These are phyloP conservation scores for Eretmocerus hayati DNA, from an alignment of 2,888 invertebrate species.

Conservation along the genomic window DNA sequence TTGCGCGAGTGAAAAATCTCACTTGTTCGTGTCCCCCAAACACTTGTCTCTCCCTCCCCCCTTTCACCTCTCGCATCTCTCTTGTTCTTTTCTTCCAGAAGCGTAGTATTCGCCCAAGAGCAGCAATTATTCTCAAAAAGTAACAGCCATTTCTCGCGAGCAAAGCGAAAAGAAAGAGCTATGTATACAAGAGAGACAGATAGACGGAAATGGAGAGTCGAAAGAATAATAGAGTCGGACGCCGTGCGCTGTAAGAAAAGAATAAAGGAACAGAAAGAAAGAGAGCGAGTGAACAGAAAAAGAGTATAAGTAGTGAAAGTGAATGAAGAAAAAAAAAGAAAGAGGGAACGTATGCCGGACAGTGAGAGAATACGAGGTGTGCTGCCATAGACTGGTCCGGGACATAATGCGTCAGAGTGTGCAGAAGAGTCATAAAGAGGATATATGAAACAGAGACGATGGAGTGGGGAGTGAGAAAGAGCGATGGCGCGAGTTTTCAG, in stretches of 20 bases:
- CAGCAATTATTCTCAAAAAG: background rate
- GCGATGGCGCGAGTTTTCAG: conserved; percentile 17
- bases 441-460: conserved; percentile 20
- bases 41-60: too few species aligned
- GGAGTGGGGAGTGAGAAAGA: background rate
- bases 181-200: background rate
- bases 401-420: conserved; percentile 1
- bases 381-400: too few species aligned
- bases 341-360: background rate
- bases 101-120: background rate
- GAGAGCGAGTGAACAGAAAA: too few species aligned
- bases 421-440: conserved; percentile 10
- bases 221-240: conserved; percentile 10
- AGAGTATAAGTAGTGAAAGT: too few species aligned
- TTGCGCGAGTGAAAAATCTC: too few species aligned
- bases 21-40: background rate
- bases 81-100: too few species aligned
- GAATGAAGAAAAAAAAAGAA: too few species aligned
- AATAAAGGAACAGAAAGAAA: background rate
- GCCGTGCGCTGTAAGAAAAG: background rate
- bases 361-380: too few species aligned
- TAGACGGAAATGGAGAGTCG: conserved; percentile 10
- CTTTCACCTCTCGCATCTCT: too few species aligned
- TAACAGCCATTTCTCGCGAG: background rate
- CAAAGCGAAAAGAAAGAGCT: background rate